phyloP scores from a whole-genome alignment of 2,113 vertebrate species.

The Psophia crepitans region DNA sequence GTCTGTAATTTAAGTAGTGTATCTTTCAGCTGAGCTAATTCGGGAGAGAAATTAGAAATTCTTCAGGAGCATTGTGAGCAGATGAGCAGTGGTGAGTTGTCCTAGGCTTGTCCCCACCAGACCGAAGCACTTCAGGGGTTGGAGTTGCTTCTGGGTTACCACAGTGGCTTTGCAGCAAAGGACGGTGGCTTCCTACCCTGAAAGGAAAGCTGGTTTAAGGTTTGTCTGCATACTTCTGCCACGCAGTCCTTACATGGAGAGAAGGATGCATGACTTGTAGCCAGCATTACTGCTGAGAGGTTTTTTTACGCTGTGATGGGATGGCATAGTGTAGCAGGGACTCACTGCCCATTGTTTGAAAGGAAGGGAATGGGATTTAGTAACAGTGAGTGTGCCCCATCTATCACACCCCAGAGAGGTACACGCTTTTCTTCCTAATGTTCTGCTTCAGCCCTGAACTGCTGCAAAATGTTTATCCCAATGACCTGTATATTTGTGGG shows the following conservation, averaged over 20 bases:
- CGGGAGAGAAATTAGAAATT: neutral
- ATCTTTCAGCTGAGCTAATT: neutral
- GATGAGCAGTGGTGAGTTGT: neutral
- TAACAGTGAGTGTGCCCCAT: neutral
- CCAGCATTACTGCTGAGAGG: neutral
- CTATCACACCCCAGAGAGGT: neutral
- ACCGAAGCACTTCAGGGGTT: neutral
- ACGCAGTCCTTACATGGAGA: neutral
- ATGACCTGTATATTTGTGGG: neutral
- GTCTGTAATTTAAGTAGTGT: neutral
- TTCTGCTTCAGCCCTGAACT: neutral
- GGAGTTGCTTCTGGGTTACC: neutral
- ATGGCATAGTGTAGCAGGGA: slow-evolving; percentile 5
- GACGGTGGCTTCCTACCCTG: neutral
- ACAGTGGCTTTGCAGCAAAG: neutral
- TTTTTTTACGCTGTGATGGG: neutral
- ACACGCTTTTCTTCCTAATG: neutral
- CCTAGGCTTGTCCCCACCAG: neutral
- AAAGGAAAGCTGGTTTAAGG: neutral
- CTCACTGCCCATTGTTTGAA: slow-evolving; percentile 10
- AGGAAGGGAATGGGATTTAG: slow-evolving; percentile 10
- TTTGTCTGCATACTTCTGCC: neutral
- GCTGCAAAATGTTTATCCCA: neutral
- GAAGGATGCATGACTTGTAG: neutral
- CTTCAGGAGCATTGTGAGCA: neutral